Evolutionary conservation across 2,113 vertebrate genomes (phyloP).

Genomic region (Eudyptes chrysolophus): DNA sequence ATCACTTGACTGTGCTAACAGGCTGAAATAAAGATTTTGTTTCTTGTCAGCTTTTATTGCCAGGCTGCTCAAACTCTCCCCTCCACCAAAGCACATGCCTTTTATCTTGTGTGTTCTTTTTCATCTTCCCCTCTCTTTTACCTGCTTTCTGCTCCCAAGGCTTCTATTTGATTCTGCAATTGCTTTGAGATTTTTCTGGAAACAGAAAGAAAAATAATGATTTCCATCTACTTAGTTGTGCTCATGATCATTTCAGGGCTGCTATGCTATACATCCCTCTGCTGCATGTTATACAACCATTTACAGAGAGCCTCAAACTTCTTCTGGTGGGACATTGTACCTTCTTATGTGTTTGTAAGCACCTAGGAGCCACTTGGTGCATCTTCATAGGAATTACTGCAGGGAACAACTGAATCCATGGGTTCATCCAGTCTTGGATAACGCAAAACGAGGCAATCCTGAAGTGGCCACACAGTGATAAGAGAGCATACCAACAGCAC

Average conservation of each 20-base stretch:
- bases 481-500: not conserved
- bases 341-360: not conserved
- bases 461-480: not conserved
- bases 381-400: not conserved
- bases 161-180: not conserved
- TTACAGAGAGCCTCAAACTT: not conserved
- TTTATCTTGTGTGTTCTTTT: not conserved
- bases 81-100: not conserved
- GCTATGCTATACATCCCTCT: not conserved
- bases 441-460: not conserved
- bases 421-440: not conserved
- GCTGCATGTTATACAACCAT: not conserved
- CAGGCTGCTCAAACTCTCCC: not conserved
- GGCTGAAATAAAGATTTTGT: not conserved
- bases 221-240: not conserved
- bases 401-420: not conserved
- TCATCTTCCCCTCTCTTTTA: not conserved
- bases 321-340: not conserved
- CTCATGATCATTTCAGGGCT: not conserved
- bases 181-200: not conserved
- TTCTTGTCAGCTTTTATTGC: not conserved
- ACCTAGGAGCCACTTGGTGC: not conserved
- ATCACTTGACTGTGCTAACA: not conserved
- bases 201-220: not conserved
- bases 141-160: not conserved